phyloP scores from a whole-genome alignment of 2,797 vertebrate species.

The Phoeniculus purpureus region DNA sequence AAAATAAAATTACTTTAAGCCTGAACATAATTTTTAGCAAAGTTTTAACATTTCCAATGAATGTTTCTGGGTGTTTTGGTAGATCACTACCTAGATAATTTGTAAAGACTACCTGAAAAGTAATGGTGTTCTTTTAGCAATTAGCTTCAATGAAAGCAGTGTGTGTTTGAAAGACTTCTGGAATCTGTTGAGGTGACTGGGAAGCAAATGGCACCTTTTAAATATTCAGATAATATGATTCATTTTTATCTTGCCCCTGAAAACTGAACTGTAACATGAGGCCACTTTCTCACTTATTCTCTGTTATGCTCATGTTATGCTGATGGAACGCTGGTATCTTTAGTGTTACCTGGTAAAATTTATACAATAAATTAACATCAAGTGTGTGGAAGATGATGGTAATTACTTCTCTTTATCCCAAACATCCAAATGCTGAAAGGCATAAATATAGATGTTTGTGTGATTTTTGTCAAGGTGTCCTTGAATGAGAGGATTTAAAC shows the following conservation, averaged over 20 bases:
- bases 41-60: background rate
- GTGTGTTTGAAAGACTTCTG: background rate
- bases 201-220: background rate
- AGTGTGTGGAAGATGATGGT: background rate
- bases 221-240: background rate
- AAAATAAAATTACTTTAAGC: background rate
- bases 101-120: background rate
- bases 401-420: slow-evolving; percentile 5
- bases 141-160: background rate
- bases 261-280: slow-evolving; percentile 19
- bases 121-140: background rate
- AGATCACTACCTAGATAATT: background rate
- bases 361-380: background rate
- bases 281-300: background rate
- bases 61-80: background rate
- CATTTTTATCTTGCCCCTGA: background rate
- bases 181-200: background rate
- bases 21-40: background rate
- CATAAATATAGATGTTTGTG: background rate
- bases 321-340: background rate
- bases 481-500: slow-evolving; percentile 66
- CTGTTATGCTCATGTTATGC: background rate
- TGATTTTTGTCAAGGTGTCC: slow-evolving; percentile 52
- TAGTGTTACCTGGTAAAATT: background rate
- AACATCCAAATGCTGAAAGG: background rate